Percentiles rank a stretch among this genome's conserved stretches.
These are phyloP conservation scores for Lysandra coridon DNA, from an alignment of 2,888 invertebrate species.

Conservation along the genomic window DNA sequence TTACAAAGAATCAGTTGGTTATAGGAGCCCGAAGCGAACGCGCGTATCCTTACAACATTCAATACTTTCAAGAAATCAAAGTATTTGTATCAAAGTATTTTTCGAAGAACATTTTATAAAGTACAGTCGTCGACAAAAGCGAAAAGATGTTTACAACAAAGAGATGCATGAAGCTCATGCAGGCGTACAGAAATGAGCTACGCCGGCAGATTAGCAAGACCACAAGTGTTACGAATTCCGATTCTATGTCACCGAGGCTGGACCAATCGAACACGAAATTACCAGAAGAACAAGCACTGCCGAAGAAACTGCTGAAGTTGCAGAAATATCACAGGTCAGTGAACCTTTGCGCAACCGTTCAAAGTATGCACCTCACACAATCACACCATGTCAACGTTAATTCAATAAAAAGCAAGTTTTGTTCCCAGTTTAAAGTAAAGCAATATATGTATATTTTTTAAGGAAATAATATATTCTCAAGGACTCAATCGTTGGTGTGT, in stretches of 20 bases:
- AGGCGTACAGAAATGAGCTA: constrained; percentile 69
- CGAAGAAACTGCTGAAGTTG: constrained; percentile 74
- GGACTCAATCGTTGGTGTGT: not conserved
- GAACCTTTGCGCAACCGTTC: constrained; percentile 51
- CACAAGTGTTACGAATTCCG: constrained; percentile 81
- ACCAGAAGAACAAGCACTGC: constrained; percentile 64
- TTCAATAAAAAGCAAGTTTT: not conserved
- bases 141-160: constrained; percentile 68
- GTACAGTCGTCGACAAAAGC: constrained; percentile 2
- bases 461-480: constrained; percentile 4
- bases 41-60: constrained; percentile 44
- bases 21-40: constrained; percentile 54
- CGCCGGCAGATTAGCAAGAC: constrained; percentile 81
- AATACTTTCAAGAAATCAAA: not conserved
- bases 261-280: constrained; percentile 61
- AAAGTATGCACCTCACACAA: constrained; percentile 29
- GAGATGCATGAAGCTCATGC: constrained; percentile 64
- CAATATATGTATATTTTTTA: not conserved
- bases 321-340: constrained; percentile 82
- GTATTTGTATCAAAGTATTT: not conserved
- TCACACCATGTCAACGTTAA: constrained; percentile 15
- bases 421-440: not conserved
- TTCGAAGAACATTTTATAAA: not conserved
- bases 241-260: constrained; percentile 77
- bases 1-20: constrained; percentile 76